A percentile compares a stretch with the other conserved stretches of the same genome.
Evolutionary conservation across 2,888 invertebrate species (phyloP).

Genomic region (Smittia sp.): DNA sequence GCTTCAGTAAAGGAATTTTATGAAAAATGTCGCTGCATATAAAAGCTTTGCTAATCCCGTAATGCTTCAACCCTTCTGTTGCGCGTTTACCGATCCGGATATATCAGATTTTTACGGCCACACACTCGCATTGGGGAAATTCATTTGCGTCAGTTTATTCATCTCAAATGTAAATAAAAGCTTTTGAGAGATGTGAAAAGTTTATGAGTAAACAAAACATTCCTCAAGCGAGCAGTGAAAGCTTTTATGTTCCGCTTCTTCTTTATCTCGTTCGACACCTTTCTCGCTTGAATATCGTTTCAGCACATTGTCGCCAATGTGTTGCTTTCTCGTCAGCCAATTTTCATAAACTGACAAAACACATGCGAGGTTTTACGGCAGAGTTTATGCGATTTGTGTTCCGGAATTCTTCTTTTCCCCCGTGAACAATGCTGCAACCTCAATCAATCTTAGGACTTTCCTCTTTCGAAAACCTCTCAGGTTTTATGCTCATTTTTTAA

Average conservation of each 20-base stretch:
- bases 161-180: not conserved
- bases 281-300: not conserved
- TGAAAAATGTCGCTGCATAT: too few relatives aligned
- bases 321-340: not conserved
- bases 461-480: too few relatives aligned
- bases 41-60: too few relatives aligned
- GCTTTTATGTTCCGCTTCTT: not conserved
- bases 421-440: too few relatives aligned
- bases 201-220: conserved; percentile 9
- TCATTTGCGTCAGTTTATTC: not conserved
- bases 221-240: not conserved
- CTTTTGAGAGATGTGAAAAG: not conserved
- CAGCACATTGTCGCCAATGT: not conserved
- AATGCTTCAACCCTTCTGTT: not conserved
- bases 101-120: not conserved
- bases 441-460: too few relatives aligned
- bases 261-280: not conserved
- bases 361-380: not conserved
- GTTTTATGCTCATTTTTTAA: not conserved
- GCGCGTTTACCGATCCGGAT: not conserved
- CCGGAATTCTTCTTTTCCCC: too few relatives aligned
- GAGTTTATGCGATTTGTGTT: not conserved
- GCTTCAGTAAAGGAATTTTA: too few relatives aligned
- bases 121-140: not conserved
- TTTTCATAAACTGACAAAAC: not conserved